Percentiles rank a stretch among this genome's conserved stretches.
These are phyloP conservation scores for Harpalus rufipes DNA, from an alignment of 2,888 invertebrate species.

Conservation along the genomic window DNA sequence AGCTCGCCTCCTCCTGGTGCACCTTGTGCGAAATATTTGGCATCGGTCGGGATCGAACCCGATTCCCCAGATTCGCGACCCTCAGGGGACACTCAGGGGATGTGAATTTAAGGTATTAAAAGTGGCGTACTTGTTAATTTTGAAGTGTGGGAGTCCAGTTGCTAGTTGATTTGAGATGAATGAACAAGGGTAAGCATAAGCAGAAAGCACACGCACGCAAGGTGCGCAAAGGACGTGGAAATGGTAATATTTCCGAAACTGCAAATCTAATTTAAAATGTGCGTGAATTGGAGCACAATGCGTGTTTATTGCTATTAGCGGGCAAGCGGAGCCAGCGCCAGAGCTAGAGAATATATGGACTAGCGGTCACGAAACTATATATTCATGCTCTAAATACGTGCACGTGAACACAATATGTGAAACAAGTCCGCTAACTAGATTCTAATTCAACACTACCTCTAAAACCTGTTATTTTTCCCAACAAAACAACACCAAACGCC, in stretches of 20 bases:
- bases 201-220: conserved; percentile 15
- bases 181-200: not conserved
- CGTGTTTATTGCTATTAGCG: conserved; percentile 62
- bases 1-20: too few relatives aligned
- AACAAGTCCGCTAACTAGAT: conserved; percentile 36
- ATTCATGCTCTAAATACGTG: conserved; percentile 46
- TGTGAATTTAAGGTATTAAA: too few relatives aligned
- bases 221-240: conserved; percentile 26
- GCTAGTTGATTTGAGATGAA: not conserved
- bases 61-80: too few relatives aligned
- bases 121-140: too few relatives aligned
- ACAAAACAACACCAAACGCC: not conserved
- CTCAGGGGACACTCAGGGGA: too few relatives aligned
- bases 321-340: conserved; percentile 12
- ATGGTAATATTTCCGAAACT: conserved; percentile 54
- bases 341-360: conserved; percentile 53
- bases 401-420: conserved; percentile 24
- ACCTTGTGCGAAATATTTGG: too few relatives aligned
- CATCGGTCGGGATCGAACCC: too few relatives aligned
- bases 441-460: conserved; percentile 16
- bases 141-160: too few relatives aligned
- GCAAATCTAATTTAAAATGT: conserved; percentile 61
- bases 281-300: conserved; percentile 48
- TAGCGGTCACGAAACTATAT: conserved; percentile 51
- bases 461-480: conserved; percentile 28